phyloP scores from a whole-genome alignment of 2,113 vertebrate genomes.

The Kobus ellipsiprymnus region DNA sequence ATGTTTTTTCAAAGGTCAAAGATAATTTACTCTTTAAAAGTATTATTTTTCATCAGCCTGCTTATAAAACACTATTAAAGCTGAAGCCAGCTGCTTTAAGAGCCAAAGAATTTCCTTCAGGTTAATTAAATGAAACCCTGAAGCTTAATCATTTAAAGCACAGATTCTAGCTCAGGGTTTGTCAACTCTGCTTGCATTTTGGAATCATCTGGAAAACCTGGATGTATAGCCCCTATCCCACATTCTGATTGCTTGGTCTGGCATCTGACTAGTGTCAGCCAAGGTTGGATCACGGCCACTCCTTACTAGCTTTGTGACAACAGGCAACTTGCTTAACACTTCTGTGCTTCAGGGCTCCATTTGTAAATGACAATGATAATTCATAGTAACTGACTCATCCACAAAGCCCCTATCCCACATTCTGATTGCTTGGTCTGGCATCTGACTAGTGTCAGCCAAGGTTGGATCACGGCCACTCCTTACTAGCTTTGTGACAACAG shows the following conservation, averaged over 20 bases:
- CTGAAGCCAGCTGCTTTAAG: not conserved
- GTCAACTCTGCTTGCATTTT: not conserved
- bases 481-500: not conserved
- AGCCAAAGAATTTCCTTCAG: not conserved
- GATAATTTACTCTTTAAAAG: not conserved
- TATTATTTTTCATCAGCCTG: not conserved
- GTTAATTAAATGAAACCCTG: not conserved
- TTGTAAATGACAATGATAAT: not conserved
- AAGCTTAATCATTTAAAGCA: not conserved
- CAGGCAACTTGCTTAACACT: not conserved
- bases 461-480: not conserved
- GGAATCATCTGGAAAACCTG: not conserved
- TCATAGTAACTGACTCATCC: not conserved
- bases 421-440: not conserved
- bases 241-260: not conserved
- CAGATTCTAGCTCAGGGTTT: not conserved
- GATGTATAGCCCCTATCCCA: rapidly evolving
- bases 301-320: not conserved
- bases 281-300: not conserved
- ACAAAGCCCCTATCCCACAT: rapidly evolving
- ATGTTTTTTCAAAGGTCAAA: not conserved
- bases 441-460: not conserved
- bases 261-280: not conserved
- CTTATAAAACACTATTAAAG: not conserved
- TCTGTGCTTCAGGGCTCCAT: not conserved